These are phyloP conservation scores for Teleiodes luculella DNA, from an alignment of 2,888 invertebrate genomes.

Conservation along the genomic window DNA sequence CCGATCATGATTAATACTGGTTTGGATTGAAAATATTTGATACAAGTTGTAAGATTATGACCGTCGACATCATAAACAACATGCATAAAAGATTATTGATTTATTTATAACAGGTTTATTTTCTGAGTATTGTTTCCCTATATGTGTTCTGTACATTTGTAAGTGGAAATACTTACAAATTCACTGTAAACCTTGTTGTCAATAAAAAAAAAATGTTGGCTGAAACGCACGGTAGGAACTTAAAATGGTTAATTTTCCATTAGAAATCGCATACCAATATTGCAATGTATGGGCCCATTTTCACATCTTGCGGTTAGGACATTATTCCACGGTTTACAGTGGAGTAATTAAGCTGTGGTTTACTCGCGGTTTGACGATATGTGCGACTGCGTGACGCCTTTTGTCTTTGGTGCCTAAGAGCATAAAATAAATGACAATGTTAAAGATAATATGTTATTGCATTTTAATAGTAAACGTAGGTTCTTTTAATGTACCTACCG, in stretches of 20 bases:
- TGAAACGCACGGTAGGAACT: background rate
- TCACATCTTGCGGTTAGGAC: slow-evolving; percentile 58
- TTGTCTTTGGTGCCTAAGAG: slow-evolving; percentile 39
- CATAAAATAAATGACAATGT: slow-evolving; percentile 27
- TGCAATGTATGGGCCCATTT: slow-evolving; percentile 11
- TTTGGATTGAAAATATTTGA: no score
- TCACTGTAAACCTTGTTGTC: no score
- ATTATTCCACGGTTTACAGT: slow-evolving; percentile 60
- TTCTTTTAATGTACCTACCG: no score
- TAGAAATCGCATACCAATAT: slow-evolving; percentile 8
- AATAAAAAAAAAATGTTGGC: no score
- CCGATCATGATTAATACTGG: background rate
- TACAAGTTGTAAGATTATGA: no score
- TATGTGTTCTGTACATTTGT: no score
- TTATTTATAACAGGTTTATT: no score
- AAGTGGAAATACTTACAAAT: no score
- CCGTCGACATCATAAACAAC: no score
- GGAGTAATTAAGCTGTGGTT: slow-evolving; percentile 69
- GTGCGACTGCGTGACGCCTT: slow-evolving; percentile 46
- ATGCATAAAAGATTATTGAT: no score
- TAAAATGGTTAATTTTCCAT: background rate
- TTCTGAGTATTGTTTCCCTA: no score
- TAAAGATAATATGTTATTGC: slow-evolving; percentile 5
- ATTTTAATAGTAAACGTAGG: background rate
- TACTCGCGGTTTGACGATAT: slow-evolving; percentile 55